A percentile compares a stretch with the other conserved stretches of the same genome.
These are phyloP conservation scores for Neogobius melanostomus DNA, from an alignment of 2,113 vertebrate species.

Conservation along the genomic window DNA sequence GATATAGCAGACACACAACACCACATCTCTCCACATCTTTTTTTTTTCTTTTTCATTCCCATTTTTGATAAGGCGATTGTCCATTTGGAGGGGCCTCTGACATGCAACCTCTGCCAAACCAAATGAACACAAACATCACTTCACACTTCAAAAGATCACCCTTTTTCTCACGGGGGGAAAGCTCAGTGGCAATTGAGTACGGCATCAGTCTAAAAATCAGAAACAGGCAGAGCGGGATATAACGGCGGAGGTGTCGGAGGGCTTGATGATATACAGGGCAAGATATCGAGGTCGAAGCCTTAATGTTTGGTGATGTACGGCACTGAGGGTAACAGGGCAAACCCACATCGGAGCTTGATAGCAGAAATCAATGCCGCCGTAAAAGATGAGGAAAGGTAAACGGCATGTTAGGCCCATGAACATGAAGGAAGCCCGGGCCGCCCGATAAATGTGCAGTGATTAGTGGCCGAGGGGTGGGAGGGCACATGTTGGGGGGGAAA, in stretches of 20 bases:
- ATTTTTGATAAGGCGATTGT: not conserved
- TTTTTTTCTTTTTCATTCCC: no score
- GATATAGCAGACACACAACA: not conserved
- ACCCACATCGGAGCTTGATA: constrained; percentile 14
- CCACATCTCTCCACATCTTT: not conserved
- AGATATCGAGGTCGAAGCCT: constrained; percentile 52
- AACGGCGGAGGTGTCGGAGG: constrained; percentile 31
- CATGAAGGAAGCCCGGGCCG: constrained; percentile 28
- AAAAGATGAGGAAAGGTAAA: constrained; percentile 27
- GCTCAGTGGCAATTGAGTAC: constrained; percentile 36
- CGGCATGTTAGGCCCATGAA: constrained; percentile 26
- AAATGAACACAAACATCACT: not conserved
- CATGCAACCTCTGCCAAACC: not conserved
- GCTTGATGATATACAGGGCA: constrained; percentile 45
- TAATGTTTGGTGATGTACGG: constrained; percentile 56
- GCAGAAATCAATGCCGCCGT: constrained; percentile 54
- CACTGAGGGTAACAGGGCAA: constrained; percentile 28
- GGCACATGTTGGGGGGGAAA: constrained; percentile 13
- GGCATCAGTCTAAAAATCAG: constrained; percentile 29
- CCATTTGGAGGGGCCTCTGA: not conserved
- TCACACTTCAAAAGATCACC: no score
- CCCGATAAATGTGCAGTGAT: constrained; percentile 49
- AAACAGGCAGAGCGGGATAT: constrained; percentile 28
- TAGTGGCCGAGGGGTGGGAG: constrained; percentile 32
- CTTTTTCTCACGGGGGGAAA: constrained; percentile 17